Evolutionary conservation across 37 sponge, comb jelly and placozoan genomes (phyloP), one percentile per base, ranked within the genome.

Genomic region (Beroe ovata): DNA sequence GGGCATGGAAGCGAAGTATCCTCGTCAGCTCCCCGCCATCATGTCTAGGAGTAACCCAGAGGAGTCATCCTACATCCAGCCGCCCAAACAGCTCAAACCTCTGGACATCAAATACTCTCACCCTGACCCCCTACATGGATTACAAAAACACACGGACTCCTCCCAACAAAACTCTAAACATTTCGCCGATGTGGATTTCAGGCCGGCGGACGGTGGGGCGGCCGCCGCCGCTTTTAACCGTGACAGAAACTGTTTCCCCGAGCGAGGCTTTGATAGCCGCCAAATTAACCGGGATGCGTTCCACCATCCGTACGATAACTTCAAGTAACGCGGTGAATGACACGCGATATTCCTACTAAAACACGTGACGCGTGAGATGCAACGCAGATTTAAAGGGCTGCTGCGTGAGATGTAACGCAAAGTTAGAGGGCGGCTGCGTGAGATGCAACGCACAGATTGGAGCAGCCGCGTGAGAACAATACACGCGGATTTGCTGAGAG

Each of bases 221-320:
- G 63, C 63, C 20, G 63, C 63, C 4, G 63, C 63, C 4, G 63
- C 63, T 28, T 62, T 62, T 25, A 62, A 62, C 54, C 54, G 54
- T 3, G 63, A 62, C 4, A 20, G 63, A 4, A 28, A 62, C 63
- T 25, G 28, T 62, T 35, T 35, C 36, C 38, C 71, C 8, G 71
- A 69, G 38, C 35, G 71, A 38, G 38, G 71, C 8, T 69, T 69
- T 25, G 71, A 69, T 1, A 29, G 20, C 26, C 18, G 71, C 19
- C 84, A 42, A 8, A 39, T 42, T 23, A 69, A 29, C 35, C 71
- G 71, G 36, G 71, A 69, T 25, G 28, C 26, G 23, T 61, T 61
- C 71, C 71, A 69, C 71, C 84, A 77, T 25, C 42, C 84, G 0
- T 77, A 42, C 84, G 84, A 77, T 19, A 77, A 77, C 84, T 77